A percentile compares a stretch with the other conserved stretches of the same genome.
Evolutionary conservation across 2,797 vertebrate genomes (phyloP).

Genomic region (Megaceryle alcyon): DNA sequence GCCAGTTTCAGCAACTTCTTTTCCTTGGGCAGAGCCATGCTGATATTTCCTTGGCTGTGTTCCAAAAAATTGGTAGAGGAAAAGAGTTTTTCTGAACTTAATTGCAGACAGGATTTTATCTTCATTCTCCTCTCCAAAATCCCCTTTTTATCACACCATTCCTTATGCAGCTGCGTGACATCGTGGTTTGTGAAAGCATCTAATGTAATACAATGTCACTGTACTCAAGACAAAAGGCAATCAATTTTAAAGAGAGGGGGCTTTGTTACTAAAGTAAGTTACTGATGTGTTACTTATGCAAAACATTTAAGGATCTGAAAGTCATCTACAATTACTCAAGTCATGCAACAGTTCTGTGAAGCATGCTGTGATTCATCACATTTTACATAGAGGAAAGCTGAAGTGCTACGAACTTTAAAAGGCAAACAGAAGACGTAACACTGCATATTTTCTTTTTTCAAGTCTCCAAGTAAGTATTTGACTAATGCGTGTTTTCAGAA

Average conservation of each 20-base stretch:
- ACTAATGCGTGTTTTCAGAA: background rate
- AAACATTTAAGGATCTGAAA: background rate
- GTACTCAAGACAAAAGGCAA: background rate
- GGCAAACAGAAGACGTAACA: background rate
- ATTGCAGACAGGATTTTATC: background rate
- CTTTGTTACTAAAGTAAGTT: background rate
- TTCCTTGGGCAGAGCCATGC: slow-evolving; percentile 11
- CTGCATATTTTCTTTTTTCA: background rate
- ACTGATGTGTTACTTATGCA: background rate
- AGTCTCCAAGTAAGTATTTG: background rate
- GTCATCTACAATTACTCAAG: background rate
- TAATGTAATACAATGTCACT: background rate
- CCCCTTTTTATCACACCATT: background rate
- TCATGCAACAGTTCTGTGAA: background rate
- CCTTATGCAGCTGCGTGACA: background rate
- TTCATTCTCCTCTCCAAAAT: background rate
- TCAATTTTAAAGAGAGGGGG: background rate
- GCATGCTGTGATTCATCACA: background rate
- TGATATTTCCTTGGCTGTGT: slow-evolving; percentile 12
- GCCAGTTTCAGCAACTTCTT: slow-evolving; percentile 53
- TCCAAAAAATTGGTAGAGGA: background rate
- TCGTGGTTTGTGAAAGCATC: background rate
- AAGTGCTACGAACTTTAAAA: background rate
- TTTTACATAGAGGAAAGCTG: background rate
- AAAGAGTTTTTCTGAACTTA: background rate